These are phyloP conservation scores for Carassius auratus DNA, from an alignment of 2,113 vertebrate genomes.

Conservation along the genomic window DNA sequence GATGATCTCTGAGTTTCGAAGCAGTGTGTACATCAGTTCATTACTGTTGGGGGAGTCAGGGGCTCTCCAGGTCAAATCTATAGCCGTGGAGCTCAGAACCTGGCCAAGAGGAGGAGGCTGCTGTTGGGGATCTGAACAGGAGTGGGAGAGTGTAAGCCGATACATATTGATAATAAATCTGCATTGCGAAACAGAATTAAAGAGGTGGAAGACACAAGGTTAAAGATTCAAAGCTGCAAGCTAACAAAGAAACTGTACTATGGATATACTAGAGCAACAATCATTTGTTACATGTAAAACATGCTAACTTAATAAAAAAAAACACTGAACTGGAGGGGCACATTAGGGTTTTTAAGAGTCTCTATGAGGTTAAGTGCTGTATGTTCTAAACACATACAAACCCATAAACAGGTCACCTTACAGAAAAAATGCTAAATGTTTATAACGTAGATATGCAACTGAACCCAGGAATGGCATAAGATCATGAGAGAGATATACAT, in stretches of 20 bases:
- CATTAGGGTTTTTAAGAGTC: constrained; percentile 55
- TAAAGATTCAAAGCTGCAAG: constrained; percentile 45
- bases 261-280: constrained; percentile 28
- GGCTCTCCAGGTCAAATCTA: constrained; percentile 83
- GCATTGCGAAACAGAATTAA: constrained; percentile 4
- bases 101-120: constrained; percentile 85
- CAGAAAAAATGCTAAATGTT: neutral
- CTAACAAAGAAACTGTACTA: constrained; percentile 47
- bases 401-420: constrained; percentile 35
- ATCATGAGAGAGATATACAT: neutral
- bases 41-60: constrained; percentile 90
- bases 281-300: constrained; percentile 52
- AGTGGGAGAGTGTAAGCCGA: neutral
- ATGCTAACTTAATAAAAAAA: constrained; percentile 61
- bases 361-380: constrained; percentile 16
- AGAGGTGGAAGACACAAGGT: constrained; percentile 47
- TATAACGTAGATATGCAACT: neutral
- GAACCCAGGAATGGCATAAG: neutral
- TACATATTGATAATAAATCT: constrained; percentile 29
- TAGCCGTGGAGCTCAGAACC: constrained; percentile 79
- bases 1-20: constrained; percentile 79
- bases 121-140: constrained; percentile 82
- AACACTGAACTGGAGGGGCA: constrained; percentile 47
- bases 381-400: constrained; percentile 18
- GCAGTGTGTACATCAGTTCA: constrained; percentile 80